These are phyloP conservation scores for Meloidogyne exigua DNA, from an alignment of 1,140 invertebrate species.

Conservation along the genomic window DNA sequence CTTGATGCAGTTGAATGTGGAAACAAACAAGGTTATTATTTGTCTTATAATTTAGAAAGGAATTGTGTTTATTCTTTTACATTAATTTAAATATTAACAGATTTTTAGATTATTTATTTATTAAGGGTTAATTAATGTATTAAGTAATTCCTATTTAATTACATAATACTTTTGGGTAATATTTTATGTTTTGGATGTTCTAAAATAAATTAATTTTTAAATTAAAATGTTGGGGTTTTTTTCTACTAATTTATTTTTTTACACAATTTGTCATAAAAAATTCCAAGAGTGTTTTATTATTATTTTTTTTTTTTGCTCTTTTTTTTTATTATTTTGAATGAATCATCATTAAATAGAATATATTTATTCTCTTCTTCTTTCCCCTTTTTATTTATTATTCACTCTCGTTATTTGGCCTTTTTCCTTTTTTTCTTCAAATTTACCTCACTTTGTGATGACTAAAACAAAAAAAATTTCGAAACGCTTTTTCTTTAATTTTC, in stretches of 20 bases:
- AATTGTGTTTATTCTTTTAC: too few species aligned
- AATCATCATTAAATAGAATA: neutral
- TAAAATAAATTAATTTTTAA: neutral
- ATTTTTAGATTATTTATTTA: too few species aligned
- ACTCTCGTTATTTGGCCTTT: slow-evolving; percentile 1
- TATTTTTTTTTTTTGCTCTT: neutral
- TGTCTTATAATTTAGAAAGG: too few species aligned
- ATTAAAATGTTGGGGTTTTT: neutral
- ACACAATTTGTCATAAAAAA: neutral
- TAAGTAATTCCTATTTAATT: too few species aligned
- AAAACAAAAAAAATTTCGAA: neutral
- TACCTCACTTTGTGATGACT: neutral
- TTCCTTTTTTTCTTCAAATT: neutral
- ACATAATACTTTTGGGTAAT: too few species aligned
- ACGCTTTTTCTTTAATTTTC: neutral
- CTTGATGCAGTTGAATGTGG: neutral
- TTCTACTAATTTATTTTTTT: neutral
- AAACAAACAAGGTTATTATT: neutral
- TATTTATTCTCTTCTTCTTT: neutral
- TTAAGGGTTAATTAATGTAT: too few species aligned
- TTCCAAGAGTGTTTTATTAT: neutral
- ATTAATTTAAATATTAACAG: too few species aligned
- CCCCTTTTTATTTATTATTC: neutral
- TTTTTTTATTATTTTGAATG: neutral
- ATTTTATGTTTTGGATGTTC: neutral